Base-by-base conservation (phyloP, 2,797 vertebrate genomes). In the Typhlichthys subterraneus region DNA sequence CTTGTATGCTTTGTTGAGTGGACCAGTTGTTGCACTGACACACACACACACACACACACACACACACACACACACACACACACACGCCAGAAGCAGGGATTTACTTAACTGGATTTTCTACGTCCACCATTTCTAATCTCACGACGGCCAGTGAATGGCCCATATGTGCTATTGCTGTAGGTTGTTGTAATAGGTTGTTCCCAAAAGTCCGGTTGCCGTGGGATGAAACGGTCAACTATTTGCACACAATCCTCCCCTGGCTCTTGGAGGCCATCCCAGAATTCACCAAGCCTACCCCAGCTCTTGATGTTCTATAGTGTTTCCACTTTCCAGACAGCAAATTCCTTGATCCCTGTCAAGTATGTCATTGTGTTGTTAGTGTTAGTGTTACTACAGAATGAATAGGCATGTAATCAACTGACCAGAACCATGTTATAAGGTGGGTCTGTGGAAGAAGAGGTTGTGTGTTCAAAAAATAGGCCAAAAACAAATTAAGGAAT, bases 301-400 rank as follows among this genome's bases (percentile, higher is more conserved):
- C 46, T 23, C 23, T 38, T 55, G 11, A 13, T 2, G 17, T 58
- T 58, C 46, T 55, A 51, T 2, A 6, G 50, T 53, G 47, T 52
- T 46, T 12, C 23, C 52, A 12, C 1, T 52, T 46, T 12, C 23
- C 52, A 12, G 2, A 53, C 52, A 12, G 57, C 14, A 52, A 2
- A 38, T n/a, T 23, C 17, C 57, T 33, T 7, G 5, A 55, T 49
- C 8, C 0, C 29, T 51, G 53, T 57, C 23, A 23, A 23, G 23
- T 23, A 23, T 23, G 23, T 64, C 47, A 3, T 9, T 47, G 59
- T 63, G 51, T 7, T 45, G 45, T 17, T 12, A 15, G 38, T 65
- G 67, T 80, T 63, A 74, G 58, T 54, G 4, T 70, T 59, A 65
- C 67, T 13, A 1, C 3, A 46, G 14, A n/a, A 51, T 67, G 67